These are phyloP conservation scores for Cynopterus sphinx DNA, from an alignment of 2,797 vertebrate genomes.

Conservation along the genomic window DNA sequence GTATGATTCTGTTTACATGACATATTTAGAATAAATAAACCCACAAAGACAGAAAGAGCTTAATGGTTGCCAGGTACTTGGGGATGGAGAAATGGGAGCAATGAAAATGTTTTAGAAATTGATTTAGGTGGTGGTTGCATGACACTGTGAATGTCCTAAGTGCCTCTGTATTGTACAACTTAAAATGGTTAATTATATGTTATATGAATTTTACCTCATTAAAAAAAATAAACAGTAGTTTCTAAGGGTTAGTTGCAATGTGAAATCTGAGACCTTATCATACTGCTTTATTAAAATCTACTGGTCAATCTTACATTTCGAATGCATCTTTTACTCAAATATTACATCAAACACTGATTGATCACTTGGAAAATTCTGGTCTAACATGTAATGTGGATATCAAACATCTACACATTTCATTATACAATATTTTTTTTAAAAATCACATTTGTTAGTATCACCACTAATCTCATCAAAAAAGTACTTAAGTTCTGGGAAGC, in stretches of 20 bases:
- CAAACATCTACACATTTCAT: neutral
- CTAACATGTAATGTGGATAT: neutral
- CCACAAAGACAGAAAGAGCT: neutral
- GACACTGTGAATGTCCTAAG: neutral
- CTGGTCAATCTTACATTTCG: neutral
- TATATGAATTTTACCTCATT: neutral
- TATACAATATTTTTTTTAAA: neutral
- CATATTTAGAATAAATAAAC: neutral
- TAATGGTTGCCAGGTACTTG: neutral
- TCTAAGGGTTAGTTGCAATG: slow-evolving; percentile 9
- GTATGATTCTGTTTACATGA: neutral
- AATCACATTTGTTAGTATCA: neutral
- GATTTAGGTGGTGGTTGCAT: neutral
- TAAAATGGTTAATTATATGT: neutral
- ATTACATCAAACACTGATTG: neutral
- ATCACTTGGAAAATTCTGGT: neutral
- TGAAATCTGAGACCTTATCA: slow-evolving; percentile 17
- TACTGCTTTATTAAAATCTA: neutral
- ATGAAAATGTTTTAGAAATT: neutral
- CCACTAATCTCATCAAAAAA: neutral
- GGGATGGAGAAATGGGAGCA: neutral
- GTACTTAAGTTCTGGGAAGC: neutral
- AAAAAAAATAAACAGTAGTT: neutral
- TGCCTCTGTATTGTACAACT: neutral
- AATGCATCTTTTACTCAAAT: neutral